Evolutionary conservation across 2,797 vertebrate genomes (phyloP), one percentile per base, ranked within the genome.

Genomic region (Sardinella longiceps): DNA sequence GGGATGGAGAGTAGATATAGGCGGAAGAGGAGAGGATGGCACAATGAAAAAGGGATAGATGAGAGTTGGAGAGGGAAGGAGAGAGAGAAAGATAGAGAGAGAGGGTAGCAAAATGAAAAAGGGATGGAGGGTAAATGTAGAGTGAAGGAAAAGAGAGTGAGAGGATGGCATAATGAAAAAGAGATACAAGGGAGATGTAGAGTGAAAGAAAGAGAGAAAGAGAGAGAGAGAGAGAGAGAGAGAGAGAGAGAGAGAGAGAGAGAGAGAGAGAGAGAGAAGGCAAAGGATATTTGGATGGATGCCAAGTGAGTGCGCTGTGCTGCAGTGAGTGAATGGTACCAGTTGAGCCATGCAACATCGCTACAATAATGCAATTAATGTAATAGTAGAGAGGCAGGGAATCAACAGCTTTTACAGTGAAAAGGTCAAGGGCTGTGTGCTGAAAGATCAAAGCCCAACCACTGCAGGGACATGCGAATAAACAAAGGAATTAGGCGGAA

Each of bases 391-490:
- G 53, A 63, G 50, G 48, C 82, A 82, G 80, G 85, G 86, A 89
- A 88, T 88, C 87, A 88, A 86, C 88, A 87, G 80, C 84, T 86
- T 85, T 86, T 18, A 20, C 82, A 81, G 58, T 23, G n/a, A 58
- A 81, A 83, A 51, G 63, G 85, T 89, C 89, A 58, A 81, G 60
- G 23, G 51, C 74, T 39, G 11, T 30, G 82, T 15, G 83, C 56
- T 23, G 14, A 51, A 60, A 82, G 45, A 88, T 25, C 56, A 85
- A 63, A 87, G 86, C 85, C 85, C 50, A 82, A 84, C 37, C 39
- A 85, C 83, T 50, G 80, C 30, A 37, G 66, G 66, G 66, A 37
- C 30, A 74, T 14, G 66, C 14, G 33, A 37, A 74, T 74, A 74
- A 74, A 74, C 66, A 74, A 46, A 86, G 74, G 80, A 70, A 84